phyloP scores from a whole-genome alignment of 2,797 vertebrate species.

The Cirrhinus molitorella region DNA sequence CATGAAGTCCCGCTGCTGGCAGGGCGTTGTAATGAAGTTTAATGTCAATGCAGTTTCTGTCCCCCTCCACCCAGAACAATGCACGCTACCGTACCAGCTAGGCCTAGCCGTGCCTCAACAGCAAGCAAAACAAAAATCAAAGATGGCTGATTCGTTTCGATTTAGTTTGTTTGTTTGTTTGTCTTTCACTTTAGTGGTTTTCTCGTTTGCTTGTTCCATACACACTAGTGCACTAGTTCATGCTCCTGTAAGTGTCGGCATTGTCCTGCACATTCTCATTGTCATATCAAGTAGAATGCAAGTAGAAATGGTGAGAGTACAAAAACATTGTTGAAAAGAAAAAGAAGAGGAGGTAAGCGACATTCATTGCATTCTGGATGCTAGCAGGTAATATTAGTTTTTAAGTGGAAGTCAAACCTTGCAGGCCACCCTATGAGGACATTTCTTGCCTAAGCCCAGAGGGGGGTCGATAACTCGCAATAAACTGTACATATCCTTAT shows the following conservation, averaged over 20 bases:
- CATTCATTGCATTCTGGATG: slow-evolving; percentile 83
- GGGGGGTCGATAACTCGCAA: slow-evolving; percentile 97
- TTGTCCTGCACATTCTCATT: slow-evolving; percentile 80
- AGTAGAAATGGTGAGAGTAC: slow-evolving; percentile 67
- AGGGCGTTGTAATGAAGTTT: slow-evolving; percentile 63
- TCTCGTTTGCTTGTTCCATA: slow-evolving; percentile 58
- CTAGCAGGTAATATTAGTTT: slow-evolving; percentile 73
- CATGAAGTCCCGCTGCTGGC: slow-evolving; percentile 72
- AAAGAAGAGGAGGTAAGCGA: slow-evolving; percentile 75
- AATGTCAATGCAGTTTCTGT: slow-evolving; percentile 87
- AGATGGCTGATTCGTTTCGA: slow-evolving; percentile 65
- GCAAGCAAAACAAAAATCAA: slow-evolving; percentile 74
- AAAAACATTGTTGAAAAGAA: slow-evolving; percentile 56
- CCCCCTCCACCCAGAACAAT: slow-evolving; percentile 85
- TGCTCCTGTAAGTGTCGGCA: slow-evolving; percentile 78
- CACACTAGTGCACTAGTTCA: slow-evolving; percentile 74
- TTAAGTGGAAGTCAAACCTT: slow-evolving; percentile 92
- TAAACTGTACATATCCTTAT: slow-evolving; percentile 99
- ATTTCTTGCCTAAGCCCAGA: slow-evolving; percentile 99
- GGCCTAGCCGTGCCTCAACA: slow-evolving; percentile 81
- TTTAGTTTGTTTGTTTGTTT: slow-evolving; percentile 33
- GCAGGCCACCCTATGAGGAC: slow-evolving; percentile 99
- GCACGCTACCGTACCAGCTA: slow-evolving; percentile 81
- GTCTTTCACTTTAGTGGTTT: slow-evolving; percentile 35
- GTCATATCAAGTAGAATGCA: slow-evolving; percentile 70